phyloP scores from a whole-genome alignment of 2,113 vertebrate genomes.

The Dermatemys mawii region DNA sequence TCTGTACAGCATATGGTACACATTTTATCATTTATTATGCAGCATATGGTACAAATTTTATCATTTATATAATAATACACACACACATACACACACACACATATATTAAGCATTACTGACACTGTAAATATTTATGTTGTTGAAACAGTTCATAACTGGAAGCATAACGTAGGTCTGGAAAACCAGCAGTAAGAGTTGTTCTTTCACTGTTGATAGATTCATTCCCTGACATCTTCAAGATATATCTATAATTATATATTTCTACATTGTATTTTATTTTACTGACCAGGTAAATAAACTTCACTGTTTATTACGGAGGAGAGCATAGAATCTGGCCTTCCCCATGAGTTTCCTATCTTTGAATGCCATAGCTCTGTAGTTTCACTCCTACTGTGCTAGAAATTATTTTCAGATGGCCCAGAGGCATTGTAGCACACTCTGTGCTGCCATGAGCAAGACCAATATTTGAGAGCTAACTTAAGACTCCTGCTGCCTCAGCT shows the following conservation, averaged over 20 bases:
- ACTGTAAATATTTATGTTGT: background rate
- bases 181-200: background rate
- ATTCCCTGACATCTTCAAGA: background rate
- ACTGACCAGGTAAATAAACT: slow-evolving; percentile 28
- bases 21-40: background rate
- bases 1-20: background rate
- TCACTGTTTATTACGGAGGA: slow-evolving; percentile 51
- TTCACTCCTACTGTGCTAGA: slow-evolving; percentile 63
- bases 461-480: slow-evolving; percentile 67
- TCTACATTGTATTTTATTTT: slow-evolving; percentile 31
- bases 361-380: slow-evolving; percentile 58
- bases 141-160: background rate
- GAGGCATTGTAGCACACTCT: slow-evolving; percentile 51
- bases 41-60: background rate
- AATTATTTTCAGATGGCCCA: slow-evolving; percentile 73
- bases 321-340: slow-evolving; percentile 25
- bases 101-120: background rate
- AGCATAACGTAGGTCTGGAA: background rate
- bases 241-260: slow-evolving; percentile 13
- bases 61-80: background rate
- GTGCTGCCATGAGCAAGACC: slow-evolving; percentile 53
- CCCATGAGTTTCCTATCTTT: slow-evolving; percentile 43
- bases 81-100: background rate
- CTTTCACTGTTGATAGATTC: slow-evolving; percentile 3
- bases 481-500: slow-evolving; percentile 67